phyloP scores from a whole-genome alignment of 2,888 invertebrate genomes.

The Pollenia amentaria region DNA sequence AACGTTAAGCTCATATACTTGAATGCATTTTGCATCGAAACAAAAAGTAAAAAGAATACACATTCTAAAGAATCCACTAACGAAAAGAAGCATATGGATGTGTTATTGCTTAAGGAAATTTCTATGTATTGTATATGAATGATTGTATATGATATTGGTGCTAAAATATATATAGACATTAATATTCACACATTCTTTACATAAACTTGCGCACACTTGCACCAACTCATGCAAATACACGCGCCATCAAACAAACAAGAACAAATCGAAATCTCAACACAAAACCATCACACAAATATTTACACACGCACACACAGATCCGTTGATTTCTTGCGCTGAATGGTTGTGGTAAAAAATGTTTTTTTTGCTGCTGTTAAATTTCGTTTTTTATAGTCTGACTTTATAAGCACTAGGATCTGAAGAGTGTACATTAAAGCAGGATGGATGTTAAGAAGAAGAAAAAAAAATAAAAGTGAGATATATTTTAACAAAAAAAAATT shows the following conservation, averaged over 20 bases:
- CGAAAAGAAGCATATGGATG: slow-evolving; percentile 63
- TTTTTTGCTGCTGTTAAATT: slow-evolving; percentile 7
- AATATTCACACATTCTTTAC: slow-evolving; percentile 60
- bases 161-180: slow-evolving; percentile 52
- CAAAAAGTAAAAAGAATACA: slow-evolving; percentile 33
- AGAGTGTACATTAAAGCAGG: background rate
- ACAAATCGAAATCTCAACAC: slow-evolving; percentile 62
- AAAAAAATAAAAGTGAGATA: background rate
- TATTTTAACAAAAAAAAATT: slow-evolving; percentile 30
- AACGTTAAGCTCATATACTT: slow-evolving; percentile 51
- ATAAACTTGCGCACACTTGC: slow-evolving; percentile 22
- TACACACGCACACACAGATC: background rate
- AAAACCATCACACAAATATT: slow-evolving; percentile 23
- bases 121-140: slow-evolving; percentile 9
- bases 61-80: background rate
- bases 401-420: slow-evolving; percentile 35
- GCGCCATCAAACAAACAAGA: slow-evolving; percentile 4
- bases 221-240: background rate
- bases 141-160: slow-evolving; percentile 12
- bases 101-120: slow-evolving; percentile 58
- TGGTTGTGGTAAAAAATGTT: slow-evolving; percentile 51
- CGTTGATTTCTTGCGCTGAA: slow-evolving; percentile 31
- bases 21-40: slow-evolving; percentile 57
- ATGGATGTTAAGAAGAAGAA: background rate
- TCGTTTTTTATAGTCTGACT: slow-evolving; percentile 23